A percentile compares a stretch with the other conserved stretches of the same genome.
Conservation (phyloP, 2,113 vertebrate genomes). For the Pardalotus punctatus region DNA sequence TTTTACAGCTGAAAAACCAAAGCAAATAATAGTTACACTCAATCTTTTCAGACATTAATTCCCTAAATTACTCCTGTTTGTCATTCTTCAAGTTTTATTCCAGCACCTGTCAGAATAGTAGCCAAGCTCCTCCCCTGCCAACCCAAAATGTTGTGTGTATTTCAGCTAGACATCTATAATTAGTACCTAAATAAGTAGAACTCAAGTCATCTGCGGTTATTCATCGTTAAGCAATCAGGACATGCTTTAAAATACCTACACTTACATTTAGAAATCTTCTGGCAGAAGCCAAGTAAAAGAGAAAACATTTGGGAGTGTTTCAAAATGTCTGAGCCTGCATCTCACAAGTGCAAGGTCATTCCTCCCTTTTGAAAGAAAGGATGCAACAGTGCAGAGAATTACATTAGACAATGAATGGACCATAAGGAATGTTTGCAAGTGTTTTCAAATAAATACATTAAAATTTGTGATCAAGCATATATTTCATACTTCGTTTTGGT, state of each 20-base stretch:
- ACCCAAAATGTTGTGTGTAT: background rate
- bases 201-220: background rate
- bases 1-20: background rate
- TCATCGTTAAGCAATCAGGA: slow-evolving; percentile 8
- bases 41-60: background rate
- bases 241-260: background rate
- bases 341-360: background rate
- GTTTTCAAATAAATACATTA: background rate
- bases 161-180: slow-evolving; percentile 15
- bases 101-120: background rate
- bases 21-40: background rate
- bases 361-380: background rate
- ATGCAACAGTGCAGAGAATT: background rate
- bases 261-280: background rate
- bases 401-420: background rate
- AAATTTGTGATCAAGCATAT: background rate
- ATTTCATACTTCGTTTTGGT: background rate
- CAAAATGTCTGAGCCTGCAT: background rate
- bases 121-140: background rate
- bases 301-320: background rate
- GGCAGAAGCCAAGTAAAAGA: background rate
- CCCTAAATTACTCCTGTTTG: background rate
- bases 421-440: background rate
- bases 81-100: background rate
- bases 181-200: background rate